Percentiles rank a stretch among this genome's conserved stretches.
Evolutionary conservation across 2,888 invertebrate species (phyloP).

Genomic region (Drosophila suboccidentalis): DNA sequence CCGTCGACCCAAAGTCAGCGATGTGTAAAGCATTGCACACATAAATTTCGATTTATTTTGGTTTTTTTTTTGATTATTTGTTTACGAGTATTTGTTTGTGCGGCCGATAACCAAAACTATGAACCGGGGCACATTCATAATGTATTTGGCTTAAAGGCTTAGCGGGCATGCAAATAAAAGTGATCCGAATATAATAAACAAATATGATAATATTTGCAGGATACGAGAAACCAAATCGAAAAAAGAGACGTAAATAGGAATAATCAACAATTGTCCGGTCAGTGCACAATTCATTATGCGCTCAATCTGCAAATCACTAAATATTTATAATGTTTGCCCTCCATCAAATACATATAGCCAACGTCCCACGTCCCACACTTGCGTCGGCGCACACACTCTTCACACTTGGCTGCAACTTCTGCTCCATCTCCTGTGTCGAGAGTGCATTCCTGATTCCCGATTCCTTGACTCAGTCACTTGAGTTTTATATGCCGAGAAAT

Average conservation of each 20-base stretch:
- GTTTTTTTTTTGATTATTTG: constrained; percentile 22
- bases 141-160: constrained; percentile 61
- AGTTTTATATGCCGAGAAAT: constrained; percentile 55
- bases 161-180: constrained; percentile 60
- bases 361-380: too few relatives aligned
- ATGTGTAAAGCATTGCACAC: constrained; percentile 39
- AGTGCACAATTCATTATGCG: constrained; percentile 58
- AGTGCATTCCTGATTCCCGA: constrained; percentile 21
- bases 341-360: background rate
- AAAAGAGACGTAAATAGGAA: background rate
- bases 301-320: constrained; percentile 44
- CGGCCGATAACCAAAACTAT: constrained; percentile 11
- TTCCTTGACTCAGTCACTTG: constrained; percentile 52
- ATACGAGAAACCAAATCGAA: constrained; percentile 16
- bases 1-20: constrained; percentile 23
- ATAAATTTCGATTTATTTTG: constrained; percentile 67
- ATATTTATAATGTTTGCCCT: constrained; percentile 46
- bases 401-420: constrained; percentile 41
- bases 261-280: constrained; percentile 59
- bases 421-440: constrained; percentile 18
- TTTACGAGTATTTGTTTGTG: constrained; percentile 41
- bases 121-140: constrained; percentile 1
- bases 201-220: constrained; percentile 50
- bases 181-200: constrained; percentile 56
- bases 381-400: constrained; percentile 33